Evolutionary conservation across 1,140 invertebrate genomes (phyloP).

Genomic region (Parapsyche elsis): DNA sequence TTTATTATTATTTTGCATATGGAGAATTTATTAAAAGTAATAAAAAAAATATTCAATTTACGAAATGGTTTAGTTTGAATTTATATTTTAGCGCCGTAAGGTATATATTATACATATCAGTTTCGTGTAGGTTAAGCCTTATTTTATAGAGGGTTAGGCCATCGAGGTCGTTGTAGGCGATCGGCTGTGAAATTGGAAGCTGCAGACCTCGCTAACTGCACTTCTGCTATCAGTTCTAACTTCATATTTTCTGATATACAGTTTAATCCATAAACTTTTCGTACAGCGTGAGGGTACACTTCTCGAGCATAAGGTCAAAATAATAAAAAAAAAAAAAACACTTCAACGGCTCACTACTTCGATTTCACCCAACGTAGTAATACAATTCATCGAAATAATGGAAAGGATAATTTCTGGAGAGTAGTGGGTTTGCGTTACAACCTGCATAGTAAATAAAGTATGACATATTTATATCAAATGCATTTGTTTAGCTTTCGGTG

Average conservation of each 20-base stretch:
- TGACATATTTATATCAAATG: background rate
- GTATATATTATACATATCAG: background rate
- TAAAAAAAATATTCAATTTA: background rate
- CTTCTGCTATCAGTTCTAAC: conserved; percentile 3
- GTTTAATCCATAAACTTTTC: background rate
- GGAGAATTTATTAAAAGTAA: no score
- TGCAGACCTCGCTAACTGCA: conserved; percentile 33
- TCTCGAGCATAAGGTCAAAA: no score
- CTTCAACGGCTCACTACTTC: no score
- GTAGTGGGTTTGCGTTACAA: no score
- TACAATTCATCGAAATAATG: no score
- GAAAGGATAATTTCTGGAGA: no score
- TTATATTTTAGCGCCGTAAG: no score
- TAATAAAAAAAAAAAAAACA: no score
- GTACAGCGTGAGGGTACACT: no score
- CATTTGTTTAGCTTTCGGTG: conserved; percentile 2
- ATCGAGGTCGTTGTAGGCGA: conserved; percentile 38
- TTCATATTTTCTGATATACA: conserved; percentile 23
- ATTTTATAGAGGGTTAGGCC: conserved; percentile 25
- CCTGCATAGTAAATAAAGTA: background rate
- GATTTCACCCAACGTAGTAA: no score
- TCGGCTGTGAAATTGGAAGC: conserved; percentile 52
- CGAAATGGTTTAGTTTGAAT: background rate
- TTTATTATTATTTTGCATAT: no score
- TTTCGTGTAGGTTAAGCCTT: conserved; percentile 27